Base-by-base conservation (phyloP, 2,888 invertebrate genomes). In the Drosophila barbarae region DNA sequence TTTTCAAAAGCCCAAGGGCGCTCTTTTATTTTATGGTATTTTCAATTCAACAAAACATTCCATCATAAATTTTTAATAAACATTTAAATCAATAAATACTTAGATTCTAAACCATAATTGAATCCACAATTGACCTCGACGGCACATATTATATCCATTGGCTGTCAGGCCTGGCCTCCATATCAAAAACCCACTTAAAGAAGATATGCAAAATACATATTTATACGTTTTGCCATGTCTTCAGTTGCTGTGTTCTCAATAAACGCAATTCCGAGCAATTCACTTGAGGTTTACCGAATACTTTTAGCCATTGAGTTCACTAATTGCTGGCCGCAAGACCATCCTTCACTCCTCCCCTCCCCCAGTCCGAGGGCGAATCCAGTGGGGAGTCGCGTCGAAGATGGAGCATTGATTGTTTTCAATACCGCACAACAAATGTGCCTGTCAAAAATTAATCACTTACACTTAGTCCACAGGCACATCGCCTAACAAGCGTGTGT, bases 381-480 rank as follows among this genome's bases (percentile, higher is more conserved):
- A 54, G 66, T 56, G 51, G 41, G 61, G 47, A 59, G 69, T 73
- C 47, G 63, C 68, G 82, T 65, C 76, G 71, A 68, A 73, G 66
- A 76, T 71, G 75, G 81, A 67, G 74, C 79, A 82, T 78, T 84
- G 84, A 84, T 82, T 79, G 84, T 79, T 78, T 82, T 78, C 79
- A 79, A 84, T 79, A 69, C 60, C 68, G 56, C 63, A 82, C 72
- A 84, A 84, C 83, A 82, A 79, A 79, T 84, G 82, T 61, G 74
- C 63, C 85, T 86, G 85, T 86, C 82, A 86, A 85, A 85, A 81
- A 85, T 85, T 86, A 85, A 86, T 84, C 86, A 83, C 84, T 74
- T 76, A 79, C 86, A 86, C 76, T 86, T 84, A 78, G 70, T 73
- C 71, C 64, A 67, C 74, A 65, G 44, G 69, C 35, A 44, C 26